These are phyloP conservation scores for Dipus sagitta DNA, from an alignment of 2,797 vertebrate genomes.

Conservation along the genomic window DNA sequence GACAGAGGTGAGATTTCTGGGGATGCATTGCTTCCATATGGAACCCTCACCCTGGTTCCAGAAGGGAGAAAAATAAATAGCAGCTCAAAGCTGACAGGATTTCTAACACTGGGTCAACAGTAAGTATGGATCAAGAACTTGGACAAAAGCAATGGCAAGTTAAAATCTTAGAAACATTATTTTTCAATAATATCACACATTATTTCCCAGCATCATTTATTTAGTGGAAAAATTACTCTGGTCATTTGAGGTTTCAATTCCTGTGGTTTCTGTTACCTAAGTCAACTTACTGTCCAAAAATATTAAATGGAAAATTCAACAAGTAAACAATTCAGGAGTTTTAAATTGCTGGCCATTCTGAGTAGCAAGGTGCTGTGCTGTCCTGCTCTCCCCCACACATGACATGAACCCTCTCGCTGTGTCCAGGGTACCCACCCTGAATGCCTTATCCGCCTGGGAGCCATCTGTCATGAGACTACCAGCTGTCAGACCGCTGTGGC, in stretches of 20 bases:
- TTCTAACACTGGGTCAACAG: constrained; percentile 9
- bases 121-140: constrained; percentile 19
- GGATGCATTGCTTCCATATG: neutral
- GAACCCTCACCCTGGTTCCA: neutral
- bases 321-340: neutral
- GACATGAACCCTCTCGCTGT: neutral
- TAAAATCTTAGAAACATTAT: constrained; percentile 36
- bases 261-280: neutral
- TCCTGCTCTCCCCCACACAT: neutral
- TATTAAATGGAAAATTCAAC: neutral
- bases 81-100: neutral
- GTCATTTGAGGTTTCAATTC: neutral
- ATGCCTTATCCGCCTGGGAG: no score
- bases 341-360: neutral
- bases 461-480: neutral
- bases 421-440: neutral
- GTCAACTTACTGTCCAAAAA: neutral
- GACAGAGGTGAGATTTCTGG: neutral
- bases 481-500: no score
- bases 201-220: constrained; percentile 37
- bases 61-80: neutral
- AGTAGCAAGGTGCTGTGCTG: neutral
- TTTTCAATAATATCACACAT: constrained; percentile 10
- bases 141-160: constrained; percentile 24
- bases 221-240: constrained; percentile 17